A percentile compares a stretch with the other conserved stretches of the same genome.
These are phyloP conservation scores for Meloe dianella DNA, from an alignment of 2,888 invertebrate genomes.

Conservation along the genomic window DNA sequence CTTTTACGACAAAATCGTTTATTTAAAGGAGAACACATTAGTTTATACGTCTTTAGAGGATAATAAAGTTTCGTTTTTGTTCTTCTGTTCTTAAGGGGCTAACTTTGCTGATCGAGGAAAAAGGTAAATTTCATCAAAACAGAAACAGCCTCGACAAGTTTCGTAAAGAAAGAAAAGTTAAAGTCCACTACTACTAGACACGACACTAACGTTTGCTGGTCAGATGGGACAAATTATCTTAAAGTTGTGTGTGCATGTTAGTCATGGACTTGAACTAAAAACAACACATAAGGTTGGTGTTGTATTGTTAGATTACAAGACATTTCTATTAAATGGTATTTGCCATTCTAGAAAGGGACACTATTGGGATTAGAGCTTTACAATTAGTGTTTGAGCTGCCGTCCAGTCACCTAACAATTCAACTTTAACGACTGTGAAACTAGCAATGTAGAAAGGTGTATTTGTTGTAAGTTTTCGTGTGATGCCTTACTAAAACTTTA, in stretches of 20 bases:
- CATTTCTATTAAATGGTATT: conserved; percentile 18
- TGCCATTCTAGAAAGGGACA: conserved; percentile 26
- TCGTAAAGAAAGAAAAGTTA: not conserved
- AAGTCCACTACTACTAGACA: not conserved
- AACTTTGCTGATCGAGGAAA: not conserved
- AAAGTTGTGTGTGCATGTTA: not conserved
- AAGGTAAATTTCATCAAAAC: not conserved
- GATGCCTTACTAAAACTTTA: not conserved
- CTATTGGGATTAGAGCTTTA: conserved; percentile 29
- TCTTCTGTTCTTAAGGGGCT: not conserved
- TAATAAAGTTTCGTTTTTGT: not conserved
- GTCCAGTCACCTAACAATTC: conserved; percentile 23
- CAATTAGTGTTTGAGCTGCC: conserved; percentile 31
- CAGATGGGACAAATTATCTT: conserved; percentile 6
- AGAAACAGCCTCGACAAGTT: not conserved
- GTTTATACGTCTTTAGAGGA: not conserved
- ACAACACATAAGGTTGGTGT: not conserved
- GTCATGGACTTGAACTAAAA: not conserved
- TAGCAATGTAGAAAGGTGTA: not conserved
- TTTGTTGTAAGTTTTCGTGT: not conserved
- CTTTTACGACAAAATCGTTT: not conserved
- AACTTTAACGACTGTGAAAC: conserved; percentile 31
- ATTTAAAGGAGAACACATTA: not conserved
- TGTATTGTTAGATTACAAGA: conserved; percentile 21
- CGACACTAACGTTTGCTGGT: not conserved